Base-by-base conservation (phyloP, 2,888 invertebrate species). In the Calameuta pallipes region DNA sequence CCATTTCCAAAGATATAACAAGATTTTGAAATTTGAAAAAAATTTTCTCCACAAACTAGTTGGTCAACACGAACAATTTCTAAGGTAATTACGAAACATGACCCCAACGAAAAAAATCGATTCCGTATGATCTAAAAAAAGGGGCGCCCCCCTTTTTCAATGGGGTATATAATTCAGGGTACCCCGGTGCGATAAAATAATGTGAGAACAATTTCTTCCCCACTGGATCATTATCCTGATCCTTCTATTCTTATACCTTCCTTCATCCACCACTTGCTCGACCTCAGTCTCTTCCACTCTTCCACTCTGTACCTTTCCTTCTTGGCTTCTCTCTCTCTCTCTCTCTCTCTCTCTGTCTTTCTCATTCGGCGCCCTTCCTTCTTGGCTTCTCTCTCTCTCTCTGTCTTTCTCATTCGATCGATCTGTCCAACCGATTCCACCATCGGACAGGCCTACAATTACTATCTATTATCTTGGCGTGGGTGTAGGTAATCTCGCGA, bases 141-240 rank as follows among this genome's bases (percentile, higher is more conserved):
- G 73, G n/a, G n/a, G 75, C 41, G 70, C 68, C 76, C 69, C 68
- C 74, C 15, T 68, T 73, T 77, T 73, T 76, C 76, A 77, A 76
- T 34, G 76, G 76, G 74, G 80, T 69, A 78, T 76, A 71, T 80
- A 81, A 82, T 82, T 78, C 71, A 69, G 76, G 78, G 76, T 77
- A 85, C 81, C 76, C 85, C 85, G 87, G 87, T 85, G 90, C 89
- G 89, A 89, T 90, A 90, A 89, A 90, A 90, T 90, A 89, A 90
- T 90, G 90, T 90, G 90, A 90, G 90, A 90, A 90, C 89, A 88
- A 89, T 89, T 89, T 89, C 89, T 88, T 86, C 85, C 84, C 85
- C 85, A 85, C 85, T 86, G 87, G 88, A 88, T 90, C 89, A 89
- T 90, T 88, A 88, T 88, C 87, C 85, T 83, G n/a, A 69, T 13